Evolutionary conservation across 1,140 invertebrate genomes (phyloP), one percentile per base, ranked within the genome.

Genomic region (Drosophila lacertosa): DNA sequence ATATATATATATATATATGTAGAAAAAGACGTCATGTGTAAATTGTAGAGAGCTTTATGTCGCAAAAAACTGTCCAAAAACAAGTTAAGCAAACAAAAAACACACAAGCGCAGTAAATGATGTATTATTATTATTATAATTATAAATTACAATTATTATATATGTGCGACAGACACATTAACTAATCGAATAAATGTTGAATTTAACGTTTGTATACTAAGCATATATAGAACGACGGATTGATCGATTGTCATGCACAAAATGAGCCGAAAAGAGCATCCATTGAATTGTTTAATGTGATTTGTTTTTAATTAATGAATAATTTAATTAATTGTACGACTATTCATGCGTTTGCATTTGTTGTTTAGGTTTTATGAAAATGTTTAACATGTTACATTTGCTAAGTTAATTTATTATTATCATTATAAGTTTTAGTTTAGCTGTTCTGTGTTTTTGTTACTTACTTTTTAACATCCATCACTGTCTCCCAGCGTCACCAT

Each of bases 101-200:
- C 44, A 44, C 2, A 16, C 44, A 40, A 47, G 11, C 22, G 32
- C 37, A 24, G 26, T 45, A 50, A 63, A 48, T 68, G 69, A 73
- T 82, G 77, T 82, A 73, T 82, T 69, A 69, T 53, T 47, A 60
- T 57, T 16, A 32, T 32, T 32, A 50, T 18, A 33, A 50, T 42
- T 54, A 54, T 15, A 50, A 33, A 50, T 42, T 54, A 54, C 15
- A 50, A 65, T 47, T 65, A 65, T 15, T 40, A 50, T 42, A 50
- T 42, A 29, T 29, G 26, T 29, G 26, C 2, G 58, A 59, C 16
- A 33, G 39, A 22, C 63, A 78, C 70, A 79, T 84, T 80, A 86
- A 80, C 64, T 66, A 86, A 84, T 86, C 80, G 80, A 84, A 84
- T 86, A 86, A 81, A 86, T 84, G 81, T 84, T 84, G 73, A 77